Evolutionary conservation across 2,888 invertebrate genomes (phyloP), one percentile per base, ranked within the genome.

Genomic region (Diaperis boleti): DNA sequence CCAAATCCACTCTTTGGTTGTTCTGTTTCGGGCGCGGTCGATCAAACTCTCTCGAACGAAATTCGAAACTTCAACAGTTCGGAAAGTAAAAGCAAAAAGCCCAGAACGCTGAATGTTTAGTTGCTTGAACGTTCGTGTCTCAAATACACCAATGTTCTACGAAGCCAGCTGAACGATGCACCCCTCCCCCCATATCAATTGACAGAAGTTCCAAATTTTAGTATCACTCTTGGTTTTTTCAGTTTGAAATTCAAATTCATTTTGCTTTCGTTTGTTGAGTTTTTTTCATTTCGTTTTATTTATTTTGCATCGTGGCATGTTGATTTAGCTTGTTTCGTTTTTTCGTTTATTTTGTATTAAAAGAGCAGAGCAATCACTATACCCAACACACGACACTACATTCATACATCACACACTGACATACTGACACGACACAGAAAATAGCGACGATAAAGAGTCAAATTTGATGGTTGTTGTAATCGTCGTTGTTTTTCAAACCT

Each of bases 241-340:
- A 63, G 52, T 68, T 67, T 63, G 6, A 60, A 17, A 39, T 54
- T 56, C 52, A 47, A 37, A 39, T 66, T 67, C 39, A 62, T 63
- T 68, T 66, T 62, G 66, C 69, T 69, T 69, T 70, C 50, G 67
- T 72, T 73, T 70, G 64, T 72, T 71, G 62, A 72, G 69, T 72
- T 68, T 56, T 74, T 69, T 44, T 70, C 17, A 55, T 69, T 73
- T 68, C 71, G 31, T 66, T 52, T 50, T 52, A 66, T 65, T 72
- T 71, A 70, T 74, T 79, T 76, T 78, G 80, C 80, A 80, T 80
- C 79, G 77, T 79, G 79, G 81, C 81, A 81, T 81, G 81, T 73
- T 69, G 67, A 69, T 67, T 72, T 76, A 75, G 73, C 76, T 76
- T 69, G 72, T 69, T 75, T 72, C 69, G 65, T 70, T 74, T 74